Conservation (phyloP, 2,797 vertebrate species). For the Glossophaga mutica region DNA sequence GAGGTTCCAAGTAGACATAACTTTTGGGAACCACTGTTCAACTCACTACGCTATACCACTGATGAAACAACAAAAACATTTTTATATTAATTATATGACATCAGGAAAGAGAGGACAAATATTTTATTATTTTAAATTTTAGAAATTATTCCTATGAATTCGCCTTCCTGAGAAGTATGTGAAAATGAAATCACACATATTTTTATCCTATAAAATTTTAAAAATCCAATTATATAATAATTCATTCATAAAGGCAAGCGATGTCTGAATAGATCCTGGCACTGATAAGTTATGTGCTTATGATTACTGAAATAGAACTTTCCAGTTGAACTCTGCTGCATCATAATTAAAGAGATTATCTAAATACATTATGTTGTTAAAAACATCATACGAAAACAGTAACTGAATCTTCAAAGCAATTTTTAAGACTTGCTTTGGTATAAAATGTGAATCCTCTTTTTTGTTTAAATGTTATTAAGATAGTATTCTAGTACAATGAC, state of each 20-base stretch:
- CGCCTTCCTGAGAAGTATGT: background rate
- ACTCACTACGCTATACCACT: background rate
- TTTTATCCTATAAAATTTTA: background rate
- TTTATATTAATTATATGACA: background rate
- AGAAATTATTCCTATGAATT: background rate
- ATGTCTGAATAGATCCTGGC: background rate
- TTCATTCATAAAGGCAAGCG: background rate
- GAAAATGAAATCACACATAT: background rate
- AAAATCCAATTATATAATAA: background rate
- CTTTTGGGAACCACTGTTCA: background rate
- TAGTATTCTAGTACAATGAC: background rate
- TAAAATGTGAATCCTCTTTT: background rate
- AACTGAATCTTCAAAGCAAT: background rate
- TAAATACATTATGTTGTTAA: background rate
- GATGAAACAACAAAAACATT: background rate
- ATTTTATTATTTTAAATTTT: constrained; percentile 17
- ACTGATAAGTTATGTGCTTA: background rate
- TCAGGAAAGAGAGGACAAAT: background rate
- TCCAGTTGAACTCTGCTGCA: background rate
- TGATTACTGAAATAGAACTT: background rate
- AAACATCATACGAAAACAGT: background rate
- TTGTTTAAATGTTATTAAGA: background rate
- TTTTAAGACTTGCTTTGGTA: background rate
- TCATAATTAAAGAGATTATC: background rate
- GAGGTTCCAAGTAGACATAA: background rate